Evolutionary conservation across 92 coral and sea anemone genomes (phyloP).

Genomic region (Phenganax subtilis): DNA sequence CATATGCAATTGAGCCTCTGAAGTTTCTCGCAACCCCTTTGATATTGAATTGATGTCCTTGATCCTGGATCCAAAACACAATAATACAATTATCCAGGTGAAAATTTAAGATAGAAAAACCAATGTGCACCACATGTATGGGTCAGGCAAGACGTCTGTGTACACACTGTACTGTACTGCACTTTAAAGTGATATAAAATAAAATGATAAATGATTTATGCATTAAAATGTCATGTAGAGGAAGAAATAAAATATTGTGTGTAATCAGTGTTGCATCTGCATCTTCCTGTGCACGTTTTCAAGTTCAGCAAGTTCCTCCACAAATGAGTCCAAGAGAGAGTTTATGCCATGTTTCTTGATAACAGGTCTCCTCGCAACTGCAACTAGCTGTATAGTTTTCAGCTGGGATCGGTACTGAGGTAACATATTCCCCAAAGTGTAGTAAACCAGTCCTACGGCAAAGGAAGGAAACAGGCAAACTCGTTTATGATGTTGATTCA

Average conservation of each 20-base stretch:
- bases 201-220: too few relatives aligned
- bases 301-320: conserved; percentile 11
- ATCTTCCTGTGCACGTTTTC: background rate
- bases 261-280: background rate
- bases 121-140: too few relatives aligned
- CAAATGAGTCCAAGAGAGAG: conserved; percentile 15
- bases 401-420: conserved; percentile 35
- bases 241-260: too few relatives aligned
- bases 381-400: conserved; percentile 36
- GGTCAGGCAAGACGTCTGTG: too few relatives aligned
- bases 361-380: background rate
- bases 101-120: too few relatives aligned
- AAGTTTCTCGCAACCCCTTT: background rate
- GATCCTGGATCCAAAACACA: background rate
- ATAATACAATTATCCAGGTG: too few relatives aligned
- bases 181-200: too few relatives aligned
- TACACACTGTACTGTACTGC: too few relatives aligned
- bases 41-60: background rate
- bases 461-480: background rate
- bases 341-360: conserved; percentile 37
- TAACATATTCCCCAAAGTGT: conserved; percentile 28
- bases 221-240: too few relatives aligned
- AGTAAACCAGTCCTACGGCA: background rate
- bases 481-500: background rate
- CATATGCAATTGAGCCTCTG: background rate